Evolutionary conservation across 1,140 invertebrate genomes (phyloP).

Genomic region (Listronotus bonariensis): DNA sequence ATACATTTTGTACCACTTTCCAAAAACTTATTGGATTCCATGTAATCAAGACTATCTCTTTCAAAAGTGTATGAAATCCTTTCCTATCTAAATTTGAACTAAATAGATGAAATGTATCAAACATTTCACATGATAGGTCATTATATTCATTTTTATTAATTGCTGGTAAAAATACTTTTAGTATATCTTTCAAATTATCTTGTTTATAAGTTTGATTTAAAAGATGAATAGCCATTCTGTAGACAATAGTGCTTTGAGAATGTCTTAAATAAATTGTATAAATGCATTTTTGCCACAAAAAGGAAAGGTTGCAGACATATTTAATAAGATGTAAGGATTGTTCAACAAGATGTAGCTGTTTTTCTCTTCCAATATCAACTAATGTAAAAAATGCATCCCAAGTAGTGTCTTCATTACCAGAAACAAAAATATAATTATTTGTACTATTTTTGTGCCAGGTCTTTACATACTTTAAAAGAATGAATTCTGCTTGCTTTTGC

Average conservation of each 20-base stretch:
- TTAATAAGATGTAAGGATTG: conserved; percentile 46
- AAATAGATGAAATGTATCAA: conserved; percentile 32
- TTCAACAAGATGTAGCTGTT: conserved; percentile 50
- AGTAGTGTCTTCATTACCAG: conserved; percentile 26
- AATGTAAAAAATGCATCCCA: conserved; percentile 51
- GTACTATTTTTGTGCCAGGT: conserved; percentile 15
- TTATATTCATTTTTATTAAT: conserved; percentile 41
- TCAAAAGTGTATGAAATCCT: conserved; percentile 25
- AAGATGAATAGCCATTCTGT: conserved; percentile 30
- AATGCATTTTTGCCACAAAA: conserved; percentile 47
- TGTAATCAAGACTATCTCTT: conserved; percentile 29
- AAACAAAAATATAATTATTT: conserved; percentile 25
- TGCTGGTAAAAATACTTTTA: conserved; percentile 29
- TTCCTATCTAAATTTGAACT: conserved; percentile 7
- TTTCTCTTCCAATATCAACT: conserved; percentile 51
- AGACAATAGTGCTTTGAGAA: conserved; percentile 39
- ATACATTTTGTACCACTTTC: conserved; percentile 30
- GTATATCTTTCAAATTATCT: conserved; percentile 13
- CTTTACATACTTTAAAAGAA: conserved; percentile 20
- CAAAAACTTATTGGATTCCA: conserved; percentile 39
- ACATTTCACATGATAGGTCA: conserved; percentile 18
- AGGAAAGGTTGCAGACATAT: conserved; percentile 40
- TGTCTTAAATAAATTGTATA: conserved; percentile 43
- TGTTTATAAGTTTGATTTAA: conserved; percentile 29
- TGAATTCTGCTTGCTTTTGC: conserved; percentile 32